Evolutionary conservation across 2,113 vertebrate species (phyloP).

Genomic region (Plestiodon gilberti): DNA sequence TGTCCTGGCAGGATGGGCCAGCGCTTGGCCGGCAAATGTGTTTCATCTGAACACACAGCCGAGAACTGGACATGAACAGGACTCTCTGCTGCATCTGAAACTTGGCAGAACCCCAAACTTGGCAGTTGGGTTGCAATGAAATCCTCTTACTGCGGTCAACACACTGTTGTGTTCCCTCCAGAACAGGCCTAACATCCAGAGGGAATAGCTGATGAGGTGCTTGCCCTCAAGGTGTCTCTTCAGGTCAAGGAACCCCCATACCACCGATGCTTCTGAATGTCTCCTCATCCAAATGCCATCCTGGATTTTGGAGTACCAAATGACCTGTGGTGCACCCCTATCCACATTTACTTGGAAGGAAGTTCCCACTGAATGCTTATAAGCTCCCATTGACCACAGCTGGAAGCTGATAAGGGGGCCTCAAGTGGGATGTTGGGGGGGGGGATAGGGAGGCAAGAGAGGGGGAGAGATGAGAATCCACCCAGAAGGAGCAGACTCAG

Average conservation of each 20-base stretch:
- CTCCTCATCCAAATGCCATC: too few species aligned
- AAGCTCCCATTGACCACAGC: too few species aligned
- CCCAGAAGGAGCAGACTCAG: too few species aligned
- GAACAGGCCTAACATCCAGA: not conserved
- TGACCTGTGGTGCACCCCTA: not conserved
- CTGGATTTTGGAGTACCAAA: too few species aligned
- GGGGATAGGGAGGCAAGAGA: too few species aligned
- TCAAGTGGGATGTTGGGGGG: too few species aligned
- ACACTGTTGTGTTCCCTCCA: not conserved
- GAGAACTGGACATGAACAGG: not conserved
- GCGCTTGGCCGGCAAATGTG: not conserved
- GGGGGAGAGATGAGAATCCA: too few species aligned
- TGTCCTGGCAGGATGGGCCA: not conserved
- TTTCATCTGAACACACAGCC: conserved; percentile 14
- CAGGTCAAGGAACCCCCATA: not conserved
- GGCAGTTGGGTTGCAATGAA: not conserved
- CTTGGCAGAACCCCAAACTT: not conserved
- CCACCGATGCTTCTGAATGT: too few species aligned
- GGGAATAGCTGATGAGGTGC: not conserved
- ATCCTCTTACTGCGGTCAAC: not conserved
- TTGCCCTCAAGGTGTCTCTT: not conserved
- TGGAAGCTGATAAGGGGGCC: too few species aligned
- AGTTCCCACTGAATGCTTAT: not conserved
- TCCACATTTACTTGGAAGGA: not conserved
- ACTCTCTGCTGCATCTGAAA: not conserved